Percentiles rank a stretch among this genome's conserved stretches.
phyloP scores from a whole-genome alignment of 1,140 invertebrate genomes.

The Drosophila pseudoobscura region DNA sequence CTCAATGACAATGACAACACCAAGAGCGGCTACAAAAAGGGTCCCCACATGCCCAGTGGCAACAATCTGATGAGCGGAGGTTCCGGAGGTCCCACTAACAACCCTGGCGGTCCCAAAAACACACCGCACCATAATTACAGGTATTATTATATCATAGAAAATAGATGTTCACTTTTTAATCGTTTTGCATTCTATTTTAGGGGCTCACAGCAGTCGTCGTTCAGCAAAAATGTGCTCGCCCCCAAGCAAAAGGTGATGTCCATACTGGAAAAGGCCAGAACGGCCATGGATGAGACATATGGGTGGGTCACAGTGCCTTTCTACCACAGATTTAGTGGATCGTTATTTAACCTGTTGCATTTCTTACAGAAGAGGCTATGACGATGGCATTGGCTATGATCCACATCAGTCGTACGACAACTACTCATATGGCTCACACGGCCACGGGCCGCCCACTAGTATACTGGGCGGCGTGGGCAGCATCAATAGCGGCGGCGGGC shows the following conservation, averaged over 20 bases:
- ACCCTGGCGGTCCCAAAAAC: slow-evolving; percentile 47
- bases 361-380: slow-evolving; percentile 70
- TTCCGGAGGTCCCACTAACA: slow-evolving; percentile 21
- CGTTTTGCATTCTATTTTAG: slow-evolving; percentile 17
- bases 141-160: slow-evolving; percentile 1
- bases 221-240: slow-evolving; percentile 84
- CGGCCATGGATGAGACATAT: slow-evolving; percentile 91
- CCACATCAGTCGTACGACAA: slow-evolving; percentile 69
- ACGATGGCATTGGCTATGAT: slow-evolving; percentile 73
- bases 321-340: not conserved
- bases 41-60: slow-evolving; percentile 42
- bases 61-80: slow-evolving; percentile 42
- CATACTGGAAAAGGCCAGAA: slow-evolving; percentile 91
- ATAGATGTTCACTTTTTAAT: not conserved
- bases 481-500: slow-evolving; percentile 46
- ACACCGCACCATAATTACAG: slow-evolving; percentile 62
- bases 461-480: slow-evolving; percentile 59
- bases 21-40: slow-evolving; percentile 62
- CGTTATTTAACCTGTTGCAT: not conserved
- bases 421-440: slow-evolving; percentile 70
- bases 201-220: slow-evolving; percentile 72
- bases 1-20: slow-evolving; percentile 64
- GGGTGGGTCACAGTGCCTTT: slow-evolving; percentile 83
- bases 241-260: slow-evolving; percentile 92
- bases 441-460: slow-evolving; percentile 54